Evolutionary conservation across 2,888 invertebrate species (phyloP), one percentile per base, ranked within the genome.

Genomic region (Bombylius major): DNA sequence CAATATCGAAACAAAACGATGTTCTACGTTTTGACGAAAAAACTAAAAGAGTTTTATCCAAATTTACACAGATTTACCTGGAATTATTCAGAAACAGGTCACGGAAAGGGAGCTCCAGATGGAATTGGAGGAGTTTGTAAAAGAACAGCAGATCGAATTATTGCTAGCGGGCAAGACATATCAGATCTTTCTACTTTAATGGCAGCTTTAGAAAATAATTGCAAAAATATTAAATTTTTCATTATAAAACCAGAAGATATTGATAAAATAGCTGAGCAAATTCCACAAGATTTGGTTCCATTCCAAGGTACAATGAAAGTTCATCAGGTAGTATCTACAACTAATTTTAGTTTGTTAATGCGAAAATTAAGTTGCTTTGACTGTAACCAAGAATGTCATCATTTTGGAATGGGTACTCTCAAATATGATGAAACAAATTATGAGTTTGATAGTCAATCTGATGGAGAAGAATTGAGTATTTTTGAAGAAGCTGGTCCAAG

Each of bases 101-200:
- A 55, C 47, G 56, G 56, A 9, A 54, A 54, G 34, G 48, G 54
- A 14, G 54, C 54, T n/a, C 39, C 54, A 14, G 51, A 55, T 51
- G 56, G 56, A 33, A 47, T 55, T 34, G 56, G 56, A 23, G 51
- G 42, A 46, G 46, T 46, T 5, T 52, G 52, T n/a, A 52, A 52
- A 14, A 7, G 52, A 13, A 52, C 34, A 3, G n/a, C 46, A 4
- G 32, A 46, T 13, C 14, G 44, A 4, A 11, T 14, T 13, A n/a
- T 51, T 23, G 1, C 11, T 31, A 32, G 47, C 31, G 51, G 32
- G 4, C 51, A 44, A 23, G 44, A 44, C 7, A 44, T 47, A 4
- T 6, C 13, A 48, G 12, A 48, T 34, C 13, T 11, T 34, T 48
- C 48, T 5, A 7, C 33, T 33, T 13, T 48, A 8, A 12, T 34